Evolutionary conservation across 2,888 invertebrate genomes (phyloP).

Genomic region (Iphiclides podalirius): DNA sequence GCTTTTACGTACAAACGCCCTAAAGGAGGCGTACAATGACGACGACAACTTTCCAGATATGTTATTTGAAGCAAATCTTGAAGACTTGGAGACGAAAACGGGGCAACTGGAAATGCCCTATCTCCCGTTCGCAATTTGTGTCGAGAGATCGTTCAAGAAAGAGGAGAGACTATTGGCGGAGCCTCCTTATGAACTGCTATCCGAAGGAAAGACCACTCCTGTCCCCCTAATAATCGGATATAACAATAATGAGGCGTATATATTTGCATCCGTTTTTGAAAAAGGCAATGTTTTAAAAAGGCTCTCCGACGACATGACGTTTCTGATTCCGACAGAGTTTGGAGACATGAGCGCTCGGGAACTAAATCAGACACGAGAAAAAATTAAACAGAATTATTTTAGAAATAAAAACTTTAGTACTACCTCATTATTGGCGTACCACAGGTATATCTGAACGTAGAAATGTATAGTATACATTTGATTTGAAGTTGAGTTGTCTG

Average conservation of each 20-base stretch:
- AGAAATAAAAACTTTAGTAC: slow-evolving; percentile 42
- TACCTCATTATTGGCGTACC: slow-evolving; percentile 47
- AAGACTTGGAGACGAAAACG: slow-evolving; percentile 43
- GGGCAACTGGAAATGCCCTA: slow-evolving; percentile 50
- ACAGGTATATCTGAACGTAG: no score
- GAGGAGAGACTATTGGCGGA: slow-evolving; percentile 54
- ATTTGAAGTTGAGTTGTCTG: no score
- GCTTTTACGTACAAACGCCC: slow-evolving; percentile 41
- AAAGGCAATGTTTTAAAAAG: slow-evolving; percentile 38
- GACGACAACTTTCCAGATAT: slow-evolving; percentile 30
- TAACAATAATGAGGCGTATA: slow-evolving; percentile 62
- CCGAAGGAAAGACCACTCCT: slow-evolving; percentile 35
- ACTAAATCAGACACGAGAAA: slow-evolving; percentile 39
- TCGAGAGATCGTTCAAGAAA: slow-evolving; percentile 49
- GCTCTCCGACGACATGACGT: slow-evolving; percentile 36
- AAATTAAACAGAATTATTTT: slow-evolving; percentile 58
- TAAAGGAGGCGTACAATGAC: slow-evolving; percentile 37
- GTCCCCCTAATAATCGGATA: slow-evolving; percentile 65
- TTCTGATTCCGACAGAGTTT: slow-evolving; percentile 58
- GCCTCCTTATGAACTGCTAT: slow-evolving; percentile 49
- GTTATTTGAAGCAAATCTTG: slow-evolving; percentile 37
- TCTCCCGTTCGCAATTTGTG: slow-evolving; percentile 61
- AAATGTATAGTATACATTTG: no score
- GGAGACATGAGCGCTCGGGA: slow-evolving; percentile 49
- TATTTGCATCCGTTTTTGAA: slow-evolving; percentile 52